Conservation (phyloP, 2,113 vertebrate genomes). For the Onychostoma macrolepis region DNA sequence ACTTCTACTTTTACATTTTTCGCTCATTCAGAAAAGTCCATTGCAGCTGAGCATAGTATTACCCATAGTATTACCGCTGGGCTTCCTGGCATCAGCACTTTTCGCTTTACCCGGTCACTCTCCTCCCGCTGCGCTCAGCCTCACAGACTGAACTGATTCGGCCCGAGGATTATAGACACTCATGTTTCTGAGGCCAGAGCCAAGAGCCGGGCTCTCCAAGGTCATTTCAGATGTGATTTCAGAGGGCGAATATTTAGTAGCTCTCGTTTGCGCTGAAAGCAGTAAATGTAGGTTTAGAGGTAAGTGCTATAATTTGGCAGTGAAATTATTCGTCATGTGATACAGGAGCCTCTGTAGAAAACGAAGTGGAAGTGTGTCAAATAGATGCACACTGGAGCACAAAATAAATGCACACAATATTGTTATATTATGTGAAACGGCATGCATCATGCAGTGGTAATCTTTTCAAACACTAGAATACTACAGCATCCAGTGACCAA, state of each 20-base stretch:
- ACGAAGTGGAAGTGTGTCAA: neutral
- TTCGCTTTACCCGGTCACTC: constrained; percentile 29
- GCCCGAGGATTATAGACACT: constrained; percentile 24
- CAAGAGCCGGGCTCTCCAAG: constrained; percentile 13
- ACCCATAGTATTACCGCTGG: constrained; percentile 20
- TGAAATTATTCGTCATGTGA: neutral
- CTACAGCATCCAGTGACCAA: neutral
- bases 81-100: constrained; percentile 48
- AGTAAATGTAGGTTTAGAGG: neutral
- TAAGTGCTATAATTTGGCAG: neutral
- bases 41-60: neutral
- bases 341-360: neutral
- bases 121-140: neutral
- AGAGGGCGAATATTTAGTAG: neutral
- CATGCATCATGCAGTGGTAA: neutral
- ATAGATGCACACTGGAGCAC: neutral
- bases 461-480: neutral
- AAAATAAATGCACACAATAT: neutral
- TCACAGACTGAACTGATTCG: constrained; percentile 7
- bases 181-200: neutral
- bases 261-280: neutral
- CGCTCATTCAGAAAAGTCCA: constrained; percentile 26
- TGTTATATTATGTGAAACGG: neutral
- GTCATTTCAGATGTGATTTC: neutral
- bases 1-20: neutral